Evolutionary conservation across 1,140 invertebrate species (phyloP), one percentile per base, ranked within the genome.

Genomic region (Melanaphis sacchari): DNA sequence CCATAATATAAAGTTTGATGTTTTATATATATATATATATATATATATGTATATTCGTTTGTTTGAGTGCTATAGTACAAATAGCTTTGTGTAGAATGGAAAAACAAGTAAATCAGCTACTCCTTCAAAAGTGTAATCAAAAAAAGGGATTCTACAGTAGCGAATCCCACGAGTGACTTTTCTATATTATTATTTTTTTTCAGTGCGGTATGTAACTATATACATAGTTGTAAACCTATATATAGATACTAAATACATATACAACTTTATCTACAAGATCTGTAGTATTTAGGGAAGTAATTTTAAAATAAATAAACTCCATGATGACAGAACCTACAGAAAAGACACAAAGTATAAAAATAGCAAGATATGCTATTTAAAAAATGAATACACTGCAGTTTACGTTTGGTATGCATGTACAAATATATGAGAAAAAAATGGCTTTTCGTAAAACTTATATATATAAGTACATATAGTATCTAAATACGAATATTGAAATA

Each of bases 301-400:
- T 89, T 52, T 89, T 36, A 52, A 89, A 89, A 89, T 89, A 89
- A 89, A 89, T 89, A 89, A 89, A 89, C 46, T 89, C 38, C 87
- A 89, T 49, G 46, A 89, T 46, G 87, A 36, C 46, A 43, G 85
- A n/a, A 49, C 31, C 85, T 11, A 8, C 41, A 46, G 43, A 88
- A 49, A 88, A 49, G 15, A 88, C 85, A 11, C 2, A 15, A 88
- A 31, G 31, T 88, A 66, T 66, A 88, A 88, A 88, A 46, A n/a
- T 88, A n/a, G 43, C 52, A 52, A 38, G 3, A 22, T 89, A 52
- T 38, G 36, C 26, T n/a, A 38, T 89, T 88, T 52, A 52, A 38
- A 89, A 89, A 89, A 89, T 89, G 18, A 38, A 89, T 89, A 18
- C 46, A 49, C 3, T n/a, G n/a, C n/a, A 22, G 46, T 89, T 36